Evolutionary conservation across 2,113 vertebrate species (phyloP).

Genomic region (Clarias macrocephalus): DNA sequence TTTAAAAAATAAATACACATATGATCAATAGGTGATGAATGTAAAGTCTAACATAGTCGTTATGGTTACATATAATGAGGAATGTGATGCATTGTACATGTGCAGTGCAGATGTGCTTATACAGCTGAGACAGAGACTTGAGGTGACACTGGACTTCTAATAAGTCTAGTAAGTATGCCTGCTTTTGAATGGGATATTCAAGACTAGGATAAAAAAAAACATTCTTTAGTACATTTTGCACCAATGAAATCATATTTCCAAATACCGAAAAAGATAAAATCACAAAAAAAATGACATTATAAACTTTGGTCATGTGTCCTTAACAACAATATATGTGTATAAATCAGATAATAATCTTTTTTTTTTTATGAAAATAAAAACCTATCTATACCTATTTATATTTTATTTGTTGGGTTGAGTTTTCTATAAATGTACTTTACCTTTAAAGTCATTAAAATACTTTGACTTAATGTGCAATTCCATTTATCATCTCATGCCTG

Average conservation of each 20-base stretch:
- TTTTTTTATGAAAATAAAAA: not conserved
- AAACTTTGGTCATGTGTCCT: not conserved
- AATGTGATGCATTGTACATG: conserved; percentile 37
- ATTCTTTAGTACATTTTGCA: not conserved
- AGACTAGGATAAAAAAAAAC: not conserved
- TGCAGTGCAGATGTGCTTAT: conserved; percentile 47
- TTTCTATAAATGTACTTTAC: not conserved
- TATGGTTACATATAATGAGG: conserved; percentile 36
- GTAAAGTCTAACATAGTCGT: conserved; percentile 22
- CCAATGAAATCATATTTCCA: not conserved
- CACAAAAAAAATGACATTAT: not conserved
- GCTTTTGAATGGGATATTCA: not conserved
- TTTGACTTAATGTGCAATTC: not conserved
- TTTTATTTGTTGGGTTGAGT: not conserved
- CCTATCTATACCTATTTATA: not conserved
- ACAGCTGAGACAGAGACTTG: conserved; percentile 21
- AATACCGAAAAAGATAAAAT: not conserved
- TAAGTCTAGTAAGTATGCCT: not conserved
- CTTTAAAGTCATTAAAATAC: not conserved
- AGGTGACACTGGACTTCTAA: conserved; percentile 2
- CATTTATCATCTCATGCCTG: not conserved
- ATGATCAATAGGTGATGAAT: not conserved
- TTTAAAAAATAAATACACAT: not conserved
- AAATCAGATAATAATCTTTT: not conserved
- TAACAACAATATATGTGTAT: not conserved